These are phyloP conservation scores for Gymnobelideus leadbeateri DNA, from an alignment of 2,113 vertebrate genomes.

Conservation along the genomic window DNA sequence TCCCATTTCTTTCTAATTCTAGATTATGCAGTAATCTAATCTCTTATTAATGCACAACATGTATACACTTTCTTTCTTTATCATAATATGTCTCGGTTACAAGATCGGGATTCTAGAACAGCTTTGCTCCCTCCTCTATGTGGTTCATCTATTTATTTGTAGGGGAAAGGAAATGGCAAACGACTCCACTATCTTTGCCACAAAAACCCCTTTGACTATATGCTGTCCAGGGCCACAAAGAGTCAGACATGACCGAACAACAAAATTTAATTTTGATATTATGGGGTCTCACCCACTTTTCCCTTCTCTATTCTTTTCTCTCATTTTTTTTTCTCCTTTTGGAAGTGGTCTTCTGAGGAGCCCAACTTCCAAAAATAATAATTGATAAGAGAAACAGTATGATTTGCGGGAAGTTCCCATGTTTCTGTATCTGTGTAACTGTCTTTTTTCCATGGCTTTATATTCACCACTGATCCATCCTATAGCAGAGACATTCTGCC, in stretches of 20 bases:
- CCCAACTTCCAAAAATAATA: neutral
- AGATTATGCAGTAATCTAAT: neutral
- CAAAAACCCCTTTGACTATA: no score
- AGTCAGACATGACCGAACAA: no score
- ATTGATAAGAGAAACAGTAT: neutral
- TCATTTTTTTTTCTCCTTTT: neutral
- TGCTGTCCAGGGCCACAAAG: no score
- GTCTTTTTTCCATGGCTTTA: no score
- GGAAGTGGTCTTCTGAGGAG: neutral
- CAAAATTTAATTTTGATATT: no score
- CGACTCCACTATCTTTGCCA: neutral
- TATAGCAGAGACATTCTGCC: neutral
- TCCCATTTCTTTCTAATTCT: neutral
- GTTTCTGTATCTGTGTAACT: neutral
- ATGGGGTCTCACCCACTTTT: neutral
- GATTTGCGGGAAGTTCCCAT: neutral
- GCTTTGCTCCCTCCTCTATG: neutral
- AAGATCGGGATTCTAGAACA: neutral
- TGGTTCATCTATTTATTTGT: neutral
- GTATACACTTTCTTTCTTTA: neutral
- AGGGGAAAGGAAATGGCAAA: neutral
- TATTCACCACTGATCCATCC: neutral
- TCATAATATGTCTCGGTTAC: neutral
- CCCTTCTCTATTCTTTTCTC: neutral
- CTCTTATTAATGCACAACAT: neutral